Base-by-base conservation (phyloP, 2,888 invertebrate genomes). In the Lordiphosa fenestrarum region DNA sequence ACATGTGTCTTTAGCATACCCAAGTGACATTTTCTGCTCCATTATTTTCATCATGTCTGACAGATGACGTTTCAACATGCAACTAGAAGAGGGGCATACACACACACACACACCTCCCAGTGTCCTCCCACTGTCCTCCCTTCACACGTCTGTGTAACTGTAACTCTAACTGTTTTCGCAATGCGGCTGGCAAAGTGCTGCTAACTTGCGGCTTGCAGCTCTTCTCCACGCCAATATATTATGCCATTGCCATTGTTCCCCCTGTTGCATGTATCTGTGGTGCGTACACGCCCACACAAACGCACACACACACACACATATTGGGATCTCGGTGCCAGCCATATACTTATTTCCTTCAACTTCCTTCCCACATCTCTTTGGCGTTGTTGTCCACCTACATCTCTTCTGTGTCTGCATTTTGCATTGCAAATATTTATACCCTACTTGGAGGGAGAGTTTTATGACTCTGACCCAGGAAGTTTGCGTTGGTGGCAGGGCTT, bases 11-110 rank as follows among this genome's bases (percentile, higher is more conserved):
- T 83, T 71, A 69, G 66, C 73, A 80, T 81, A 54, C 55, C 63
- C 67, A 84, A 30, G 85, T 68, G 78, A 84, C 85, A 84, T 80
- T 82, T 78, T 80, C 78, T 80, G 78, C 72, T 72, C 80, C 80
- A 80, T 80, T 80, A 85, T 80, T 85, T 85, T 80, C 80, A 80
- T 80, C 80, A 74, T 85, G 84, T 67, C 69, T 84, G 85, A 76
- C 84, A 80, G 77, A 85, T 73, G 81, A 80, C 76, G 68, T 73
- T 76, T 69, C 69, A 85, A 76, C 85, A 85, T 80, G 85, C 73
- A 84, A 75, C 67, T 64, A 58, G 55, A 54, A 63, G 41, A 48
- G 57, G 57, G 52, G 54, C 62, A 63, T 13, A 25, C 49, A 21
- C 13, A 7, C 25, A 63, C 25, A 25, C 49, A 21, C 13, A 7